Base-by-base conservation (phyloP, 2,888 invertebrate species). In the Phaedon cochleariae region DNA sequence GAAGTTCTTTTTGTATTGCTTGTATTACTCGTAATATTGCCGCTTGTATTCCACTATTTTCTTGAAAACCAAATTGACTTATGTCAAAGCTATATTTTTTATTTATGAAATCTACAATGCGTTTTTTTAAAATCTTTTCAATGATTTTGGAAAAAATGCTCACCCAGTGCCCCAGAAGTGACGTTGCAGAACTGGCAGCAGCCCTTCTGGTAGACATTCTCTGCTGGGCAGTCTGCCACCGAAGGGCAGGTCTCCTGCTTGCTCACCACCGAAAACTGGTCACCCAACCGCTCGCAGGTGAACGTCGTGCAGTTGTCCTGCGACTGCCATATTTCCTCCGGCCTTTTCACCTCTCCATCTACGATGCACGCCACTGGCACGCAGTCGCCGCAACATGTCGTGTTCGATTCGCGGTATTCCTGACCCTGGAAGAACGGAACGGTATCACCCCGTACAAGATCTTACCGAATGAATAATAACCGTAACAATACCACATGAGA, bases 131-230 rank as follows among this genome's bases (percentile, higher is more conserved):
- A n/a, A n/a, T n/a, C n/a, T n/a, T n/a, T n/a, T n/a, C n/a, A n/a
- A n/a, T 18, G 46, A 15, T 15, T 18, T 9, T 15, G 9, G n/a
- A 18, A 9, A 7, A 2, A 6, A 41, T 15, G 15, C 41, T 41
- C 15, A 88, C 88, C 84, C 68, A 86, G 82, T 3, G 85, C 75
- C 7, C 81, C 74, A 0, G 86, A 78, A 1, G 86, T 87, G 21
- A 85, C 76, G 68, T 87, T 87, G 79, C 94, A 94, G 52, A 85
- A 81, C 29, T 86, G 83, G 74, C 93, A 94, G 80, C 94, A 94
- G 54, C 90, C 90, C 22, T 89, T 88, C 12, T 83, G 81, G 74
- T 88, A 86, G 17, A 88, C 75, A 66, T 87, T 80, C 20, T 87
- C 84, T 0, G 85, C 81, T 0, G 86, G 84, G 37, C 48, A 57